Base-by-base conservation (phyloP, 2,113 vertebrate genomes). In the Carettochelys insculpta region DNA sequence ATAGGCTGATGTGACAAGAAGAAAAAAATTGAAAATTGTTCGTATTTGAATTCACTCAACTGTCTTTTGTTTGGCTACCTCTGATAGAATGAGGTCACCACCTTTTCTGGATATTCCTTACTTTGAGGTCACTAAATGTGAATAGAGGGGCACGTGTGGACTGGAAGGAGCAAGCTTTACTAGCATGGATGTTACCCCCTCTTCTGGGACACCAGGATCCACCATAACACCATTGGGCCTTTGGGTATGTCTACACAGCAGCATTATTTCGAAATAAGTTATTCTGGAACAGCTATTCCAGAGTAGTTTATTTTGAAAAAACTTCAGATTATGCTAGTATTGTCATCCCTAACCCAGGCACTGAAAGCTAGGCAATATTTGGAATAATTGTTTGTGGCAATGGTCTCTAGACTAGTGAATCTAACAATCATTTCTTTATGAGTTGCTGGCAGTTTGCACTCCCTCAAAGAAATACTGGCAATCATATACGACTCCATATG, bases 1-100 rank as follows among this genome's bases (percentile, higher is more conserved):
- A 27, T 38, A 13, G 41, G 43, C 45, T 95, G 94, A 88, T 87
- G 92, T 87, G 90, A 95, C 81, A 90, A 95, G 85, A 78, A 71
- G 88, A 96, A 95, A 84, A 82, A 83, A 52, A 94, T 97, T 89
- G 89, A 92, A 92, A 95, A 94, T 86, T 88, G 93, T 93, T 93
- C 82, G 92, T 93, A 96, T 95, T 84, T 95, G 90, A 96, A 95
- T 90, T 80, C 92, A 91, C 85, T 85, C 91, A 77, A 92, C 80
- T 0, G 0, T 80, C 77, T 45, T 93, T 87, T 94, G 82, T 90
- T 96, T 82, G 84, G 88, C 82, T 92, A 92, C 95, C 95, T 92
- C 94, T 90, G 90, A 88, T 91, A 91, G 92, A 95, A 96, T 34
- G 92, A 93, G 93, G 83, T 92, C 52, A 61, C 54, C 43, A 87